A percentile compares a stretch with the other conserved stretches of the same genome.
phyloP scores from a whole-genome alignment of 1,140 invertebrate genomes.

The Cepaea nemoralis region DNA sequence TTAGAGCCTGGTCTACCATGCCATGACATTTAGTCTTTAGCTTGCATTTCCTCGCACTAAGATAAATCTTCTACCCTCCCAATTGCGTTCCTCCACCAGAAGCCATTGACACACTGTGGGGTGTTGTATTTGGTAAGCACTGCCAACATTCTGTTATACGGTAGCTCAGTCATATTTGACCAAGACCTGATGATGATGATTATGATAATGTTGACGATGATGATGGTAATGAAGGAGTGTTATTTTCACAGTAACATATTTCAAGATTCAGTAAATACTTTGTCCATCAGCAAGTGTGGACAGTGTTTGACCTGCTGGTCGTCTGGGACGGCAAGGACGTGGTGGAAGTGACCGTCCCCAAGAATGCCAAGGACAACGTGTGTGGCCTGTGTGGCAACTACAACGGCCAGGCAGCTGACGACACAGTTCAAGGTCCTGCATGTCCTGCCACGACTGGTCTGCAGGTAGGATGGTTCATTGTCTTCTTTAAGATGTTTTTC shows the following conservation, averaged over 20 bases:
- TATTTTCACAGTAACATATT: too few species aligned
- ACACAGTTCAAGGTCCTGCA: conserved; percentile 57
- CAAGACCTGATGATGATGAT: too few species aligned
- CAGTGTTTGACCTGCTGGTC: conserved; percentile 73
- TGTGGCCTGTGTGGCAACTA: conserved; percentile 96
- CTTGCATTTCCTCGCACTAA: too few species aligned
- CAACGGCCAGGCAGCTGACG: conserved; percentile 75
- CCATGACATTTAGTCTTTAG: too few species aligned
- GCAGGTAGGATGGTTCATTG: conserved; percentile 34
- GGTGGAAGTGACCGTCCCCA: conserved; percentile 83
- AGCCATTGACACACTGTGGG: too few species aligned
- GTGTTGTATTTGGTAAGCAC: too few species aligned
- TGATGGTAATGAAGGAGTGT: background rate
- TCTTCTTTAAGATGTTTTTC: background rate
- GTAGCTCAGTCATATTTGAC: too few species aligned
- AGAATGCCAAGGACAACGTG: conserved; percentile 80
- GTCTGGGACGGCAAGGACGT: conserved; percentile 91
- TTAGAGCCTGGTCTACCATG: too few species aligned
- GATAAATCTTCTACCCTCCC: background rate
- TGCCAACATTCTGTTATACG: too few species aligned
- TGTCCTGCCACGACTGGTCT: conserved; percentile 45
- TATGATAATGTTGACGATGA: too few species aligned
- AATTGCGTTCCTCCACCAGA: too few species aligned
- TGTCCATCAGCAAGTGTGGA: conserved; percentile 56
- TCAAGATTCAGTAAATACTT: background rate